These are phyloP conservation scores for Aethina tumida DNA, from an alignment of 1,140 invertebrate species.

Conservation along the genomic window DNA sequence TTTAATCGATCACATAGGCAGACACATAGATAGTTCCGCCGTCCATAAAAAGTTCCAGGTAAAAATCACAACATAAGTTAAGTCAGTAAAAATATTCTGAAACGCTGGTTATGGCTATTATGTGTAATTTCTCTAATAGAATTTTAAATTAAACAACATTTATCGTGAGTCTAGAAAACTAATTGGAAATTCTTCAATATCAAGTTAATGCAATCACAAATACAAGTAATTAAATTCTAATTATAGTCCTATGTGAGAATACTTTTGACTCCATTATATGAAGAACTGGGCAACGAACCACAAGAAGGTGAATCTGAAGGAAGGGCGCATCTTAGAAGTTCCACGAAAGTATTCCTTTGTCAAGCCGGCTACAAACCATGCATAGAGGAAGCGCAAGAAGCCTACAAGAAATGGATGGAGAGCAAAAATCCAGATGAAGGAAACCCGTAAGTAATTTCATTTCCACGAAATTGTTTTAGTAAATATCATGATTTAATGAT, in stretches of 20 bases:
- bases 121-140: too few relatives aligned
- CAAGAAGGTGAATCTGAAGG: slow-evolving; percentile 46
- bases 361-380: slow-evolving; percentile 61
- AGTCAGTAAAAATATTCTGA: too few relatives aligned
- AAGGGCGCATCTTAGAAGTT: slow-evolving; percentile 47
- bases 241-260: slow-evolving; percentile 52
- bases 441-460: slow-evolving; percentile 57
- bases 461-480: too few relatives aligned
- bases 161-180: background rate
- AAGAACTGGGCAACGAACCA: slow-evolving; percentile 46
- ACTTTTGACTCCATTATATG: slow-evolving; percentile 54
- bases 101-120: too few relatives aligned
- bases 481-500: too few relatives aligned
- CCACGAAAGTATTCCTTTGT: slow-evolving; percentile 58
- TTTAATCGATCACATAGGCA: slow-evolving; percentile 66
- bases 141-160: slow-evolving; percentile 1
- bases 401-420: slow-evolving; percentile 57
- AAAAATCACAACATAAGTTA: slow-evolving; percentile 7
- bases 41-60: slow-evolving; percentile 61
- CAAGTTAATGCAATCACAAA: background rate
- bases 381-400: slow-evolving; percentile 52
- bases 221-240: slow-evolving; percentile 7
- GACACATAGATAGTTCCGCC: slow-evolving; percentile 52
- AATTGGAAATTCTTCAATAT: slow-evolving; percentile 2
- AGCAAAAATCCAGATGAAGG: slow-evolving; percentile 55